Evolutionary conservation across 1,140 invertebrate genomes (phyloP), one percentile per base, ranked within the genome.

Genomic region (Oncopeltus fasciatus): DNA sequence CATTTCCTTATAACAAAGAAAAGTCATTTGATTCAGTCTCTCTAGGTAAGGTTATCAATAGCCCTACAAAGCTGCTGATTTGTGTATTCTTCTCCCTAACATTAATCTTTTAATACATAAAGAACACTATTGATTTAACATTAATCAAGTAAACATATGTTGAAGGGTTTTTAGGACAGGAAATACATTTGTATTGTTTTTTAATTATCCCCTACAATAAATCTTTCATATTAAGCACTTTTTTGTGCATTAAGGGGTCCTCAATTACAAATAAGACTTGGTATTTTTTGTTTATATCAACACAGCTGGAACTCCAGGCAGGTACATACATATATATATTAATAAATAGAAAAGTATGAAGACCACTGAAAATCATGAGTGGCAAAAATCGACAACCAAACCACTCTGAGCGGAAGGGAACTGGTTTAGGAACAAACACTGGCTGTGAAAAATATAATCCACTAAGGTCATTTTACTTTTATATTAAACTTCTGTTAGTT

Each of bases 401-500:
- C 26, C 21, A 53, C 3, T 47, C 20, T 53, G 49, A 53, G 49
- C 49, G 24, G 49, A 26, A 16, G 14, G 24, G 14, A 53, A 24
- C 21, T 16, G 26, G 1, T 53, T 53, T 53, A 53, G 49, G 49
- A 53, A 53, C 49, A 53, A 24, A 53, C 24, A 53, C 21, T 53
- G 21, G 21, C 21, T 14, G 26, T 2, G 24, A 27, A 53, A 53
- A 24, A 53, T 26, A 24, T 24, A 38, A 38, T 8, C 14, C 16
- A 24, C 49, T 53, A 53, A 14, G 2, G 49, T 27, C 26, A 14
- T 24, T 24, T n/a, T 21, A 53, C 21, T 24, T n/a, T n/a, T 26
- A 53, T 53, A 53, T 24, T 38, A 38, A 8, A 38, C 31, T 38
- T 53, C 26, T 53, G 49, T 53, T 53, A 53, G 49, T 53, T 24